These are phyloP conservation scores for Pseudocheirus occidentalis DNA, from an alignment of 2,797 vertebrate genomes.

Conservation along the genomic window DNA sequence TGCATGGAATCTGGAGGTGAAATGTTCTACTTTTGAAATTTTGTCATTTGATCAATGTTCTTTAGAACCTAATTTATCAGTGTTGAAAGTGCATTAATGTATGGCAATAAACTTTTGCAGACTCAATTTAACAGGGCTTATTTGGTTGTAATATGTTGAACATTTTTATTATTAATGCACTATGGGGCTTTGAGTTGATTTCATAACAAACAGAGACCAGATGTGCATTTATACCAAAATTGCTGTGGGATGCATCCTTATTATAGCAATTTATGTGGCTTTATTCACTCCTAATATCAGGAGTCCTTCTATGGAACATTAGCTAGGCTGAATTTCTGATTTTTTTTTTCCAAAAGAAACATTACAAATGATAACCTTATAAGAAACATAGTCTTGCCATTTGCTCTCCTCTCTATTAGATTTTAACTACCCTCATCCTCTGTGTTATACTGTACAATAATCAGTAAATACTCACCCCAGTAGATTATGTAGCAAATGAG, in stretches of 20 bases:
- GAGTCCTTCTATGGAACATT: conserved; percentile 34
- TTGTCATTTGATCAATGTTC: conserved; percentile 77
- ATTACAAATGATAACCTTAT: conserved; percentile 61
- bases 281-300: conserved; percentile 71
- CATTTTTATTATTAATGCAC: conserved; percentile 83
- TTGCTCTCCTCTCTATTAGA: conserved; percentile 64
- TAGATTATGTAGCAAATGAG: conserved; percentile 48
- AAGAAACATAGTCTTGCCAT: conserved; percentile 65
- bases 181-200: conserved; percentile 82
- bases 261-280: conserved; percentile 80
- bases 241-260: conserved; percentile 82
- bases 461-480: conserved; percentile 15
- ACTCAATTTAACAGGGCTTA: conserved; percentile 76
- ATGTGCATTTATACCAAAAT: conserved; percentile 81
- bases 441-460: conserved; percentile 56
- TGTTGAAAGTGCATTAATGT: conserved; percentile 79
- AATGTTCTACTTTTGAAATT: conserved; percentile 65
- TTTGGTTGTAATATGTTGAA: conserved; percentile 82
- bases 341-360: background rate
- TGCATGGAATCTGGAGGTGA: background rate
- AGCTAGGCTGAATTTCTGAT: conserved; percentile 44
- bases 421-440: conserved; percentile 67
- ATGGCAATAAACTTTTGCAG: conserved; percentile 74
- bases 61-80: conserved; percentile 78
- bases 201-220: conserved; percentile 85